Evolutionary conservation across 2,113 vertebrate species (phyloP).

Genomic region (Cardinalis cardinalis): DNA sequence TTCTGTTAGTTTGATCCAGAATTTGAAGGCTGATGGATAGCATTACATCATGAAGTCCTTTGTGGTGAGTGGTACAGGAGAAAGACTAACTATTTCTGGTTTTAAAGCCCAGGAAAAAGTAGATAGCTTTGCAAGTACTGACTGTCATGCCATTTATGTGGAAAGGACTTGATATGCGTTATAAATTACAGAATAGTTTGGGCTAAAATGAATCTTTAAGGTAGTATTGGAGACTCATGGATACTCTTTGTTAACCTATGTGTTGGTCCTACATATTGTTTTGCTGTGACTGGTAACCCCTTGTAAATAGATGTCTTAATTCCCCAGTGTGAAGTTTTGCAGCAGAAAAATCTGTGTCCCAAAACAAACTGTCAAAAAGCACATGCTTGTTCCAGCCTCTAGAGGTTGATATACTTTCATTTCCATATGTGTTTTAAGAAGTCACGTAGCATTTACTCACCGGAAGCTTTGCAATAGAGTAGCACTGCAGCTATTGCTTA

Average conservation of each 20-base stretch:
- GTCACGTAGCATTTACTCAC: background rate
- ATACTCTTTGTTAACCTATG: background rate
- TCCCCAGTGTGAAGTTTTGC: background rate
- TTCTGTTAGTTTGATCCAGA: background rate
- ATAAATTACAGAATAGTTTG: background rate
- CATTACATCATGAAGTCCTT: fast-evolving
- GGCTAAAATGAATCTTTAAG: background rate
- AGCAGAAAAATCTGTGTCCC: background rate
- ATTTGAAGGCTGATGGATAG: background rate
- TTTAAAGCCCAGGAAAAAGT: background rate
- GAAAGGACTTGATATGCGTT: background rate
- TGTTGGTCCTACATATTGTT: background rate
- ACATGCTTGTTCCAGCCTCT: background rate
- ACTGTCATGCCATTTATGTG: background rate
- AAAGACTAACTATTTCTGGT: background rate
- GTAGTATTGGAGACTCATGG: background rate
- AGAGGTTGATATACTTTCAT: background rate
- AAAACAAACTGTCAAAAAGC: background rate
- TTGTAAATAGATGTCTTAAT: background rate
- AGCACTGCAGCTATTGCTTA: background rate
- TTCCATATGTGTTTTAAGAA: background rate
- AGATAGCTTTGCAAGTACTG: background rate
- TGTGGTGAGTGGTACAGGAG: fast-evolving
- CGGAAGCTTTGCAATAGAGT: background rate
- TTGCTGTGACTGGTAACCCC: background rate